These are phyloP conservation scores for Muricea muricata DNA, from an alignment of 92 coral and sea anemone species.

Conservation along the genomic window DNA sequence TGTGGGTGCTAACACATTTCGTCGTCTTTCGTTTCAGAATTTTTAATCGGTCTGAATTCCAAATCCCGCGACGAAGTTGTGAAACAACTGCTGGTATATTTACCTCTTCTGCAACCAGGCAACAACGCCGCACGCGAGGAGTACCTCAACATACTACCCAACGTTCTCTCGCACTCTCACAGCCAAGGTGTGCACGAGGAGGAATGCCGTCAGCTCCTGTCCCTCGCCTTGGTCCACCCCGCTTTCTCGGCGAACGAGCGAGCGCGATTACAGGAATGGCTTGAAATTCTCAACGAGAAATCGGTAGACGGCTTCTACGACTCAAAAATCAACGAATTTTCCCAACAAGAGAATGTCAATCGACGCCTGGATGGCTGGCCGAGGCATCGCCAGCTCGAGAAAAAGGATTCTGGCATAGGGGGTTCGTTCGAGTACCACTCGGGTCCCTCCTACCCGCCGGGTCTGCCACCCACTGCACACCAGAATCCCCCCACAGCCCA, in stretches of 20 bases:
- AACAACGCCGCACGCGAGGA: constrained; percentile 86
- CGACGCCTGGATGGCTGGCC: constrained; percentile 78
- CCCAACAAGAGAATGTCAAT: constrained; percentile 72
- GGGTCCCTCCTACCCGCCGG: not conserved
- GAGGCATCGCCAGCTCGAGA: constrained; percentile 88
- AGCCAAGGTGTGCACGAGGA: constrained; percentile 89
- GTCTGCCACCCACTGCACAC: constrained; percentile 13
- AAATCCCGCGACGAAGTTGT: constrained; percentile 89
- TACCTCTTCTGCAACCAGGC: constrained; percentile 91
- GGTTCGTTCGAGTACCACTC: constrained; percentile 76
- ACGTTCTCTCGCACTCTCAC: constrained; percentile 85
- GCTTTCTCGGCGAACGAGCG: constrained; percentile 95
- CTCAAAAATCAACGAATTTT: constrained; percentile 61
- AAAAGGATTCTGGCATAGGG: constrained; percentile 94
- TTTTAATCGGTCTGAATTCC: constrained; percentile 73
- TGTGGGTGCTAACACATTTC: no score
- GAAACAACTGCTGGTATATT: constrained; percentile 80
- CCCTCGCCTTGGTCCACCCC: constrained; percentile 98
- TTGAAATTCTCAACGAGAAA: constrained; percentile 87
- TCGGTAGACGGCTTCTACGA: constrained; percentile 66
- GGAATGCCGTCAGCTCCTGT: constrained; percentile 94
- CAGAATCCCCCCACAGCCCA: not conserved
- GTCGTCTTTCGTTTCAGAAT: constrained; percentile 61
- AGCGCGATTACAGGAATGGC: constrained; percentile 79
- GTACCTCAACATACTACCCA: constrained; percentile 89